A percentile compares a stretch with the other conserved stretches of the same genome.
These are phyloP conservation scores for Heloderma charlesbogerti DNA, from an alignment of 2,113 vertebrate species.

Conservation along the genomic window DNA sequence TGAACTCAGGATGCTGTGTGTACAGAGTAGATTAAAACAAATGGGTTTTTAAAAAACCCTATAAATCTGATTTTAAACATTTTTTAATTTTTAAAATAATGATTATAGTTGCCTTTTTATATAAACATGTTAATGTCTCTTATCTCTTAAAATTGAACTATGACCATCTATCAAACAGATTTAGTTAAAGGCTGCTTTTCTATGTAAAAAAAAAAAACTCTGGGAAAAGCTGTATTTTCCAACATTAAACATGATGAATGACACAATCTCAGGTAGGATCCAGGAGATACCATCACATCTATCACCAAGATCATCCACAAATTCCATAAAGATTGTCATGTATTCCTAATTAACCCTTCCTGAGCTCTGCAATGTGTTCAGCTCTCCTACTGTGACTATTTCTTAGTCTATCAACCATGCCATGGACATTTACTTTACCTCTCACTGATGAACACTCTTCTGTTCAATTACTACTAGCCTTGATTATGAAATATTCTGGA, in stretches of 20 bases:
- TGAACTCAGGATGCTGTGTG: neutral
- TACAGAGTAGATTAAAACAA: neutral
- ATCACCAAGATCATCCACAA: neutral
- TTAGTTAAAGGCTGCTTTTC: neutral
- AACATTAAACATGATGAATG: neutral
- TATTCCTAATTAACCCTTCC: neutral
- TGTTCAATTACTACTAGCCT: neutral
- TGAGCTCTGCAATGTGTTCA: neutral
- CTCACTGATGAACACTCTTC: neutral
- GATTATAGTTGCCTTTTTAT: neutral
- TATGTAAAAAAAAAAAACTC: neutral
- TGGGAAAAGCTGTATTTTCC: neutral
- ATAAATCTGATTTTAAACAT: neutral
- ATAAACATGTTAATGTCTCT: neutral
- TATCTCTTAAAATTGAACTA: neutral
- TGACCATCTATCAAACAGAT: neutral
- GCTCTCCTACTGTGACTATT: neutral
- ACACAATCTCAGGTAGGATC: neutral
- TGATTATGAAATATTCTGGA: neutral
- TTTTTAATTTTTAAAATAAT: neutral
- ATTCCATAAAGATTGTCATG: neutral
- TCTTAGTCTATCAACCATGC: neutral
- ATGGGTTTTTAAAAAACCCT: neutral
- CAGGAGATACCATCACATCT: neutral
- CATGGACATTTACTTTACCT: neutral